phyloP scores from a whole-genome alignment of 2,888 invertebrate species.

The Scotopteryx bipunctaria region DNA sequence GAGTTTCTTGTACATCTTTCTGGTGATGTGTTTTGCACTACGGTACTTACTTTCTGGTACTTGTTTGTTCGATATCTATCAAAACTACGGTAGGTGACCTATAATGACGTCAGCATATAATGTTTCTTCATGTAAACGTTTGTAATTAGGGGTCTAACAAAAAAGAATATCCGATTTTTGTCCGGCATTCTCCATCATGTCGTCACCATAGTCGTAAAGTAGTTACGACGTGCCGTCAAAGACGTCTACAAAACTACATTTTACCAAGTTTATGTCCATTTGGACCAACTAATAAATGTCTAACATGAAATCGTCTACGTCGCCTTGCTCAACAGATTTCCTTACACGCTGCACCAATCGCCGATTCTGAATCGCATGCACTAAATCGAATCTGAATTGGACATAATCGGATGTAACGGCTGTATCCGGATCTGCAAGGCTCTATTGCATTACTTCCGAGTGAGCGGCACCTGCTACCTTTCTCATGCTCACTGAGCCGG shows the following conservation, averaged over 20 bases:
- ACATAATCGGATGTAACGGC: conserved; percentile 21
- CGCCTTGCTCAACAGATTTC: conserved; percentile 12
- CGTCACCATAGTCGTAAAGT: no score
- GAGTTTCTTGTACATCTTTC: not conserved
- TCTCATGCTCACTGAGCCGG: conserved; percentile 19
- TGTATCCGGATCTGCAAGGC: conserved; percentile 21
- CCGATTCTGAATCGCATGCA: conserved; percentile 8
- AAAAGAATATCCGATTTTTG: no score
- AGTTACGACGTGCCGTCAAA: not conserved
- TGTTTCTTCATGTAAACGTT: no score
- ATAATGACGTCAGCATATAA: no score
- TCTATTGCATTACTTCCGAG: conserved; percentile 26
- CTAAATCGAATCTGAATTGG: conserved; percentile 14
- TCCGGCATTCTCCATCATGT: no score
- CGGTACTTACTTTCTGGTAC: no score
- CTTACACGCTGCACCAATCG: conserved; percentile 14
- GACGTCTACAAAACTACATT: not conserved
- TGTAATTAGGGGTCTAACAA: no score
- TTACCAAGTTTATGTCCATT: not conserved
- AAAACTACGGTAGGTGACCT: no score
- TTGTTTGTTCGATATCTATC: no score
- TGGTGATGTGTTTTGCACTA: no score
- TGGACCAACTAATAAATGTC: not conserved
- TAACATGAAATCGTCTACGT: conserved; percentile 2
- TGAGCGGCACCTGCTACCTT: conserved; percentile 20